Conservation (phyloP, 2,113 vertebrate species). For the Python bivittatus region DNA sequence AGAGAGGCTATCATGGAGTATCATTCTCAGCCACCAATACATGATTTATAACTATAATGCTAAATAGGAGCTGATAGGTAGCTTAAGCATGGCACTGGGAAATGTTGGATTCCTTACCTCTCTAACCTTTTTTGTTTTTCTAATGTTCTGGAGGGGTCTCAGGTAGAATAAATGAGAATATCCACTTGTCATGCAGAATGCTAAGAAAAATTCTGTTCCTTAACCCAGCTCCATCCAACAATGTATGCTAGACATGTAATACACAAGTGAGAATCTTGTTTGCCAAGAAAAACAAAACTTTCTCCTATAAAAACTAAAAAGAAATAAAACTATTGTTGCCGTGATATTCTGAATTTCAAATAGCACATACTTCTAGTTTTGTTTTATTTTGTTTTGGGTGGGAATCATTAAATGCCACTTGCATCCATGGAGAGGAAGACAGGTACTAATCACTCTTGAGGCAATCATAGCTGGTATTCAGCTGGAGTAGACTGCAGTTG, state of each 20-base stretch:
- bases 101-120: background rate
- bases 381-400: background rate
- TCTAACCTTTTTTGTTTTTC: background rate
- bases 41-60: background rate
- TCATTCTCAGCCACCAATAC: background rate
- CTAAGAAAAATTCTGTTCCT: background rate
- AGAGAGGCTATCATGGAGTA: background rate
- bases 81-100: slow-evolving; percentile 5
- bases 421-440: background rate
- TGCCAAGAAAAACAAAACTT: background rate
- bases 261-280: background rate
- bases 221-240: background rate
- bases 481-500: background rate
- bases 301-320: background rate
- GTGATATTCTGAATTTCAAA: background rate
- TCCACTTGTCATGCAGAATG: background rate
- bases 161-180: background rate
- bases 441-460: background rate
- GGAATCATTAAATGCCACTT: background rate
- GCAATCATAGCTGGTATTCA: background rate
- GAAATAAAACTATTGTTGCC: background rate
- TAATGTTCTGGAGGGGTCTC: background rate
- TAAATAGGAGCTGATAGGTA: slow-evolving; percentile 1
- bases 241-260: background rate
- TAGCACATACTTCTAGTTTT: background rate